phyloP scores from a whole-genome alignment of 2,113 vertebrate genomes.

The Lanius collurio region DNA sequence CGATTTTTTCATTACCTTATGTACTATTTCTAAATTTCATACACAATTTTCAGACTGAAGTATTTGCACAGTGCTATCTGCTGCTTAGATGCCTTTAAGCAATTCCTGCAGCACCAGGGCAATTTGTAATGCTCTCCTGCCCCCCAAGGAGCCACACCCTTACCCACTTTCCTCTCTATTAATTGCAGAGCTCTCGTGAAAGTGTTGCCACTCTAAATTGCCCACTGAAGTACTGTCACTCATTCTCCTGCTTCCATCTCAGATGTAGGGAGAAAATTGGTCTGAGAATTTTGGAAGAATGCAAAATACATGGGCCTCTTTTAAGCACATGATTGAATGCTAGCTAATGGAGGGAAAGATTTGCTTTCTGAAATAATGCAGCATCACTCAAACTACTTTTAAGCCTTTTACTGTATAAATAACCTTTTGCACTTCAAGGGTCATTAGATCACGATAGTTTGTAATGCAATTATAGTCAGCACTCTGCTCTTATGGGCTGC shows the following conservation, averaged over 20 bases:
- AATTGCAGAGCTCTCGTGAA: not conserved
- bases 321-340: slow-evolving; percentile 9
- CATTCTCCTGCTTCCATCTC: not conserved
- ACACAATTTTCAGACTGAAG: not conserved
- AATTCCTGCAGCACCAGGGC: not conserved
- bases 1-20: not conserved
- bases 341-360: slow-evolving; percentile 28
- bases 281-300: slow-evolving; percentile 16
- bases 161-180: not conserved
- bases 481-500: slow-evolving; percentile 72
- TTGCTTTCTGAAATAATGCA: slow-evolving; percentile 48
- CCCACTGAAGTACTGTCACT: not conserved
- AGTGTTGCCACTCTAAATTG: not conserved
- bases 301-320: not conserved
- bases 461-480: slow-evolving; percentile 81
- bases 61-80: not conserved
- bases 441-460: slow-evolving; percentile 77
- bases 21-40: not conserved
- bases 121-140: not conserved
- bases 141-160: not conserved
- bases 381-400: slow-evolving; percentile 56
- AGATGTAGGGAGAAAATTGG: not conserved
- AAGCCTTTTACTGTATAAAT: slow-evolving; percentile 75
- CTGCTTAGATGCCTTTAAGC: not conserved
- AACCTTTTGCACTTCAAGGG: slow-evolving; percentile 74